Base-by-base conservation (phyloP, 2,797 vertebrate genomes). In the Kryptopterus vitreolus region DNA sequence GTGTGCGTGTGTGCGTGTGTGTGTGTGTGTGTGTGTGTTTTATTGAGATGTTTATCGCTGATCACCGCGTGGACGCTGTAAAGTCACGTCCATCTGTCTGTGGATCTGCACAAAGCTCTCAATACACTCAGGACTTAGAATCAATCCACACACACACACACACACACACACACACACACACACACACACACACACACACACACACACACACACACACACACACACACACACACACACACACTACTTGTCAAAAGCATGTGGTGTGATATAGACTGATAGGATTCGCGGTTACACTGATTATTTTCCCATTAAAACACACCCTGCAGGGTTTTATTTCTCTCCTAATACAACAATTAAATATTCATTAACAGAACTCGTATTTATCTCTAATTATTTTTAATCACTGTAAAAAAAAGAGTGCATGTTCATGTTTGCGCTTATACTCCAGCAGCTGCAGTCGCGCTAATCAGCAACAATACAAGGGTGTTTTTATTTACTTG, bases 41-140 rank as follows among this genome's bases (percentile, higher is more conserved):
- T 68, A 46, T 68, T 7, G 26, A 46, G 38, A 68, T 48, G n/a
- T 70, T 50, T 4, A 29, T 50, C 50, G 31, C 16, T 50, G 31
- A 52, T 50, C 65, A 16, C 22, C 11, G 13, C 65, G 1, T 69
- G 61, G 38, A 55, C 77, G 29, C 43, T 69, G 62, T 73, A 71
- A 75, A 82, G 57, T 55, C 38, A 35, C 68, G 79, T 77, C 84
- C 84, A 77, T 69, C 76, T 79, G 82, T 52, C 76, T 63, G 15
- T 31, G 75, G 63, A 72, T 77, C 79, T 65, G 58, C 29, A 13
- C 52, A 77, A 83, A 79, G 13, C 82, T 71, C 38, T 29, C 57
- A 77, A 72, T 53, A 79, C 77, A 73, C 63, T 74, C 79, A 82
- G 79, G 66, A 73, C 80, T 70, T 76, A 43, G 38, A 43, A 43